Conservation (phyloP, 2,797 vertebrate species). For the Catharus ustulatus region DNA sequence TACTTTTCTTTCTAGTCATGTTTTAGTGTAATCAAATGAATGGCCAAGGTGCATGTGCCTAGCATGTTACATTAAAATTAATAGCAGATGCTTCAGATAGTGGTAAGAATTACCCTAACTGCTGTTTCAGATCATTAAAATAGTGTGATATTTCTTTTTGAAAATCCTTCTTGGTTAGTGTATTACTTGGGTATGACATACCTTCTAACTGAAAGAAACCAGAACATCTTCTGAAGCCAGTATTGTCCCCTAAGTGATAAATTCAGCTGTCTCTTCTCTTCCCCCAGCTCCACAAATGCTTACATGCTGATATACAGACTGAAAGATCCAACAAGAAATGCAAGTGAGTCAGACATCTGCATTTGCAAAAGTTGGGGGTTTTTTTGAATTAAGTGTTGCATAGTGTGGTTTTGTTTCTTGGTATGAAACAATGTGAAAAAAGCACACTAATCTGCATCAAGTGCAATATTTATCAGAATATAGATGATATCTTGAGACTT, state of each 20-base stretch:
- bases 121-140: not conserved
- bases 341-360: constrained; percentile 86
- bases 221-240: not conserved
- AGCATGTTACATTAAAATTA: not conserved
- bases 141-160: not conserved
- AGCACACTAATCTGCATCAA: not conserved
- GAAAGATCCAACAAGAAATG: constrained; percentile 93
- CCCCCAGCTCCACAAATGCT: constrained; percentile 93
- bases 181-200: not conserved
- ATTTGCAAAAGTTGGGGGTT: not conserved
- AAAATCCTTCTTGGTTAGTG: not conserved
- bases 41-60: not conserved
- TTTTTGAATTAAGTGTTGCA: not conserved
- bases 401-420: not conserved
- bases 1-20: not conserved
- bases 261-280: not conserved
- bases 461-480: not conserved
- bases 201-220: not conserved
- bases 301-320: constrained; percentile 99
- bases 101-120: not conserved
- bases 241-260: not conserved
- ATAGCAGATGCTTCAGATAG: not conserved
- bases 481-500: not conserved
- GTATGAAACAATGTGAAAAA: not conserved
- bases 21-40: not conserved